Conservation (phyloP, 2,113 vertebrate species). For the Loxodonta africana region DNA sequence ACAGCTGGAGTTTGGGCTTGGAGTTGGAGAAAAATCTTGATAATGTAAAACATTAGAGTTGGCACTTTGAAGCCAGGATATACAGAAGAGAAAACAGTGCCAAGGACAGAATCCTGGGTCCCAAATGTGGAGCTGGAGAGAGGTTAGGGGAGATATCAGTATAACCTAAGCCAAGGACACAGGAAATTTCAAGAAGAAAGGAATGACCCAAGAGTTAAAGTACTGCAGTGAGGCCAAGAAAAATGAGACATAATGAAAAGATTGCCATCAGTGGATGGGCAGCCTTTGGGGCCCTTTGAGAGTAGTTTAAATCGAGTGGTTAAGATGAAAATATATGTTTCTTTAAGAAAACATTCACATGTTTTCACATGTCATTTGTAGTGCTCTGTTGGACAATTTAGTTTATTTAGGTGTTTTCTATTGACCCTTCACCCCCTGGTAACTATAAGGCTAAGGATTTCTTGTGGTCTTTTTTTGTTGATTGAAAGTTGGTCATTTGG, state of each 20-base stretch:
- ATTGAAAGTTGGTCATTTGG: slow-evolving; percentile 62
- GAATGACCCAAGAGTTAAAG: slow-evolving; percentile 45
- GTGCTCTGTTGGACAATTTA: slow-evolving; percentile 58
- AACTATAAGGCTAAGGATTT: slow-evolving; percentile 57
- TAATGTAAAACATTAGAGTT: neutral
- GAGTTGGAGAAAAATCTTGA: neutral
- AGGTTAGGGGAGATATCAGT: neutral
- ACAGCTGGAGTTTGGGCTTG: neutral
- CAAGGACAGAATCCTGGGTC: neutral
- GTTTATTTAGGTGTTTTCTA: slow-evolving; percentile 77
- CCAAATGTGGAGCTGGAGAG: neutral
- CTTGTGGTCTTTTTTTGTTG: slow-evolving; percentile 12
- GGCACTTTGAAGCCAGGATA: neutral
- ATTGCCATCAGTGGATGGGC: neutral
- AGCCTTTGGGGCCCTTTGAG: slow-evolving; percentile 6
- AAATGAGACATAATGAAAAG: slow-evolving; percentile 66
- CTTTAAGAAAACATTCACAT: slow-evolving; percentile 74
- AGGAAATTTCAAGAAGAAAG: neutral
- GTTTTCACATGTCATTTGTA: slow-evolving; percentile 70
- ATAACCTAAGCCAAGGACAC: neutral
- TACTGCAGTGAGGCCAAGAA: slow-evolving; percentile 54
- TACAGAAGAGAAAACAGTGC: neutral
- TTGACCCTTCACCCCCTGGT: slow-evolving; percentile 51
- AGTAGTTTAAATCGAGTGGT: slow-evolving; percentile 61
- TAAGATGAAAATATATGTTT: slow-evolving; percentile 63